Evolutionary conservation across 2,888 invertebrate species (phyloP), one percentile per base, ranked within the genome.

Genomic region (Lasius platythorax): DNA sequence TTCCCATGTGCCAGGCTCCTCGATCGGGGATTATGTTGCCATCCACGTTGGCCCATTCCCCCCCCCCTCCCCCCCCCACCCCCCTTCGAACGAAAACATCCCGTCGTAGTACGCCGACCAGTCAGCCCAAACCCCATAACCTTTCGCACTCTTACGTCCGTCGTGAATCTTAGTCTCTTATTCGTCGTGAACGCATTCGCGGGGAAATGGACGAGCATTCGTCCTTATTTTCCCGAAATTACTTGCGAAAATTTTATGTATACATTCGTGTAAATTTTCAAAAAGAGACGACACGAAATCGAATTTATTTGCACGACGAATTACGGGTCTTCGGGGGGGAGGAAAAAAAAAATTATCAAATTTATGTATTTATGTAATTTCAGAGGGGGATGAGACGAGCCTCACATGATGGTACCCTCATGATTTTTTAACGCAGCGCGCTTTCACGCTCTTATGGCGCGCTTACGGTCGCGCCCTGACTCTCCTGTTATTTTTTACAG

Each of bases 11-110:
- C 90, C 91, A 87, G 87, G 91, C 90, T 91, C 91, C 93, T 92
- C 93, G 91, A 93, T 93, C 91, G 90, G 91, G 93, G 94, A 94
- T 94, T 94, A 94, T 90, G 92, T 92, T 92, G 92, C 92, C 92
- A 90, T 92, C 92, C 83, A 91, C 83, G 91, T 87, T 83, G 89
- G 87, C 89, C 86, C 90, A 90, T 73, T 88, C 91, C 91, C 88
- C 63, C 75, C 88, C 91, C 91, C 88, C 91, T 88, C 63, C 75
- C 88, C 91, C 91, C 88, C n/a, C n/a, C n/a, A n/a, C n/a, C n/a
- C n/a, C n/a, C n/a, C n/a, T n/a, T 73, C 87, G 87, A 90, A 89
- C 90, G 89, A 92, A 93, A 93, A 93, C 91, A 92, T 92, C 91
- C 85, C 87, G 83, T 76, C 86, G 86, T 87, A 86, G 82, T 78